phyloP scores from a whole-genome alignment of 2,113 vertebrate species.

The Neolamprologus variostigma region DNA sequence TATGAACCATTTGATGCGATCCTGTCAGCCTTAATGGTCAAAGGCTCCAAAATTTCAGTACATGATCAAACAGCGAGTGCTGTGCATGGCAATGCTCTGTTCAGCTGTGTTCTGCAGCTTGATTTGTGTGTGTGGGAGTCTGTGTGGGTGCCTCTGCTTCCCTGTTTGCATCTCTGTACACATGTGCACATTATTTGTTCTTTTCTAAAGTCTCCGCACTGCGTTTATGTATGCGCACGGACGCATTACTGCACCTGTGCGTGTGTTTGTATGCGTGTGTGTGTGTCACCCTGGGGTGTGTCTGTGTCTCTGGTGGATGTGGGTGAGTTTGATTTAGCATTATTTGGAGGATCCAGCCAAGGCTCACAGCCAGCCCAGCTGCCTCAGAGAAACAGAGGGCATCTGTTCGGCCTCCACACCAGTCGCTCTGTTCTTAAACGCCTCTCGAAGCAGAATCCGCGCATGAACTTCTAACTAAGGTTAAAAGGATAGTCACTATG shows the following conservation, averaged over 20 bases:
- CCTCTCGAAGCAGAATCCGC: not conserved
- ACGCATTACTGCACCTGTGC: not conserved
- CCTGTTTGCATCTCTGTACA: not conserved
- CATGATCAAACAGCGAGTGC: not conserved
- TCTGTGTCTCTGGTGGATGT: not conserved
- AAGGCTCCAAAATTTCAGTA: not conserved
- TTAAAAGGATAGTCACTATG: not conserved
- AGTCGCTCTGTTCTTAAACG: not conserved
- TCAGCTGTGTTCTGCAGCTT: not conserved
- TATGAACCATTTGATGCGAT: not conserved
- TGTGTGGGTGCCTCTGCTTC: not conserved
- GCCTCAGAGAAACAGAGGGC: conserved; percentile 37
- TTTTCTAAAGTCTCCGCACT: not conserved
- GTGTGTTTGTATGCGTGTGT: not conserved
- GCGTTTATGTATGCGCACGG: not conserved
- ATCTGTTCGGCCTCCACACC: conserved; percentile 54
- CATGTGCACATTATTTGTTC: not conserved
- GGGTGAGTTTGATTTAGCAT: conserved; percentile 23
- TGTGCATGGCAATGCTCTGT: not conserved
- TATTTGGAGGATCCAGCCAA: not conserved
- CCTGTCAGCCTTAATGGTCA: not conserved
- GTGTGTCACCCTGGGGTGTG: not conserved
- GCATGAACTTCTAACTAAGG: not conserved
- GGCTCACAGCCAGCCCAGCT: conserved; percentile 52
- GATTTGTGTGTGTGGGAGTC: not conserved